Evolutionary conservation across 2,888 invertebrate genomes (phyloP).

Genomic region (Tetranychus truncatus): DNA sequence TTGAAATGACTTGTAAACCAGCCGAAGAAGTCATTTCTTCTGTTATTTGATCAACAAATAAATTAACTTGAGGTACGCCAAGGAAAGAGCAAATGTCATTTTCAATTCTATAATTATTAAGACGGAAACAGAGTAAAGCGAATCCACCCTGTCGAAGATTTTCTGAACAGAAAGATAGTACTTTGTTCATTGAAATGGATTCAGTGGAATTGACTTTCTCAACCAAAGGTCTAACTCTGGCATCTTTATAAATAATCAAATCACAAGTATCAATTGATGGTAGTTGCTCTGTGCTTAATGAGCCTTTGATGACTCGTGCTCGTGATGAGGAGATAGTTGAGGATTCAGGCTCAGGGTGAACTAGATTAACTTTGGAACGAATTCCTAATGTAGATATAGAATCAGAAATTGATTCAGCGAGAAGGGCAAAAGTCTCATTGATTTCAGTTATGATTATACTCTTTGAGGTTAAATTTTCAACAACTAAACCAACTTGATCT

Average conservation of each 20-base stretch:
- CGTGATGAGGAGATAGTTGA: background rate
- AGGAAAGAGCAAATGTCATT: background rate
- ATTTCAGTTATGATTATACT: background rate
- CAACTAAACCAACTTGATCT: slow-evolving; percentile 2
- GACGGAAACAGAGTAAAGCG: background rate
- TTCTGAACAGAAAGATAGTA: background rate
- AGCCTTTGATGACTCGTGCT: background rate
- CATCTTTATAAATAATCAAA: slow-evolving; percentile 29
- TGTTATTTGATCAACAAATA: slow-evolving; percentile 1
- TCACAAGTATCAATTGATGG: slow-evolving; percentile 28
- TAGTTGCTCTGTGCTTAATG: slow-evolving; percentile 30
- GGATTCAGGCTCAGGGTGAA: slow-evolving; percentile 2
- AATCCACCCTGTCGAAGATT: slow-evolving; percentile 3
- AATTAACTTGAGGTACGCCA: background rate
- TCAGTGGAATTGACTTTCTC: background rate
- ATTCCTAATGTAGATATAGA: background rate
- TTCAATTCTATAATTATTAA: background rate
- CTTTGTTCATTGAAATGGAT: too few relatives aligned
- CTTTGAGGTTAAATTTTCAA: slow-evolving; percentile 4
- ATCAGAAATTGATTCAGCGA: slow-evolving; percentile 5
- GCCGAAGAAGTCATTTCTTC: background rate
- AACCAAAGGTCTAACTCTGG: background rate
- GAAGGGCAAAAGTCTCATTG: background rate
- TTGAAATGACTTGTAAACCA: background rate
- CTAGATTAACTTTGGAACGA: slow-evolving; percentile 4